Evolutionary conservation across 2,113 vertebrate genomes (phyloP), one percentile per base, ranked within the genome.

Genomic region (Antennarius striatus): DNA sequence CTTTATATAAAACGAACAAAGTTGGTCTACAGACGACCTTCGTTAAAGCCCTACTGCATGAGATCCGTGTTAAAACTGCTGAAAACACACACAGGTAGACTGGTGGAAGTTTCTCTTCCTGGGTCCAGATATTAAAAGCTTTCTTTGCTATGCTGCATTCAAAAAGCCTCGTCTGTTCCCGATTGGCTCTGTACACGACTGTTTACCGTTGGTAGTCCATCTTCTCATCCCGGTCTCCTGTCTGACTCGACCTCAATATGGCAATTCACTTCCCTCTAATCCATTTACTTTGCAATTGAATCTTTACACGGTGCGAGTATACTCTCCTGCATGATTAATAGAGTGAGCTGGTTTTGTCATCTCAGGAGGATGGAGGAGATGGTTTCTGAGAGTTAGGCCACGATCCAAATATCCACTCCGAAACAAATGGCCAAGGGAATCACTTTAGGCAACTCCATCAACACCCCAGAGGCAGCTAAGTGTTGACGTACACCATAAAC

Each of bases 261-360:
- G 64, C 73, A 78, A 86, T 83, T 83, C 71, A 83, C 83, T 88
- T 88, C 82, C 63, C 81, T 77, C 77, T 83, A 87, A 90, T 90
- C 86, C 85, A 90, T 88, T 91, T 89, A 89, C 77, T 86, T 80
- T 89, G 79, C 82, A 90, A 91, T 75, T 79, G 75, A 82, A 86
- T 85, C 76, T 88, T 85, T 75, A 85, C 82, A 77, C 86, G 85
- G 73, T 62, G 36, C n/a, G 45, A 61, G 75, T 75, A 82, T 72
- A 78, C 63, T 68, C 79, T 91, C 80, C 80, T 88, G 80, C 77
- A 82, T 89, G 90, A 90, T 91, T 92, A 92, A 92, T 89, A 90
- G 86, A 80, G 59, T 70, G 61, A 82, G 67, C 71, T 81, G 84
- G 78, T 83, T 84, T 86, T 74, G 60, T 80, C 75, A 65, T 89